Evolutionary conservation across 1,140 invertebrate species (phyloP).

Genomic region (Zaprionus ghesquierei): DNA sequence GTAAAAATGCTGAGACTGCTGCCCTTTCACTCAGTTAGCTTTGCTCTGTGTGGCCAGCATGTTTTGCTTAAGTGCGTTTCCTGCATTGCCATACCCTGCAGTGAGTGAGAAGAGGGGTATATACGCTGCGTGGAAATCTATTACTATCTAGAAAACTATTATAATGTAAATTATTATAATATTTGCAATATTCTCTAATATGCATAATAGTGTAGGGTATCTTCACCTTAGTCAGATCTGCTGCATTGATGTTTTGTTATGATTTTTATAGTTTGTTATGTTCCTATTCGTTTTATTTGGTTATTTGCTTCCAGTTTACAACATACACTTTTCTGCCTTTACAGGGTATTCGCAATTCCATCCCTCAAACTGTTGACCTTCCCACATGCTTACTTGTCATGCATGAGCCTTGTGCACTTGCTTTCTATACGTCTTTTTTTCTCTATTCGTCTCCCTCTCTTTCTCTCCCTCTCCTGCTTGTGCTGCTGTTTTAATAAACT

Average conservation of each 20-base stretch:
- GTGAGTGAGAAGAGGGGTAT: background rate
- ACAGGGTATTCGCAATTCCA: background rate
- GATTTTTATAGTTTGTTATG: too few species aligned
- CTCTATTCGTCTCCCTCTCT: too few species aligned
- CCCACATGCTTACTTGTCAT: slow-evolving; percentile 21
- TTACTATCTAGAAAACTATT: too few species aligned
- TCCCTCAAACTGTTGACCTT: background rate
- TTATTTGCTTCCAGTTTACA: too few species aligned
- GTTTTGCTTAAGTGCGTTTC: slow-evolving; percentile 52
- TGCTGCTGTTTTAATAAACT: slow-evolving; percentile 74
- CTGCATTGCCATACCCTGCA: slow-evolving; percentile 31
- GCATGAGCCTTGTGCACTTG: slow-evolving; percentile 41
- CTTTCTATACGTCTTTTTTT: too few species aligned
- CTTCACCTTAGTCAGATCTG: too few species aligned
- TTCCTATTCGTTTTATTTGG: too few species aligned
- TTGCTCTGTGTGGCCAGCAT: slow-evolving; percentile 38
- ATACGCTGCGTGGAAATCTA: too few species aligned
- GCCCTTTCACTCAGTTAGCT: slow-evolving; percentile 41
- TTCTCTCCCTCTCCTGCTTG: background rate
- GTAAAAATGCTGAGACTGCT: slow-evolving; percentile 43
- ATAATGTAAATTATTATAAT: too few species aligned
- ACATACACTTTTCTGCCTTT: background rate
- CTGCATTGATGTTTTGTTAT: too few species aligned
- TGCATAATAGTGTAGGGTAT: too few species aligned
- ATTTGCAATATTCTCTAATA: too few species aligned